Base-by-base conservation (phyloP, 2,888 invertebrate species). In the Seira musarum region DNA sequence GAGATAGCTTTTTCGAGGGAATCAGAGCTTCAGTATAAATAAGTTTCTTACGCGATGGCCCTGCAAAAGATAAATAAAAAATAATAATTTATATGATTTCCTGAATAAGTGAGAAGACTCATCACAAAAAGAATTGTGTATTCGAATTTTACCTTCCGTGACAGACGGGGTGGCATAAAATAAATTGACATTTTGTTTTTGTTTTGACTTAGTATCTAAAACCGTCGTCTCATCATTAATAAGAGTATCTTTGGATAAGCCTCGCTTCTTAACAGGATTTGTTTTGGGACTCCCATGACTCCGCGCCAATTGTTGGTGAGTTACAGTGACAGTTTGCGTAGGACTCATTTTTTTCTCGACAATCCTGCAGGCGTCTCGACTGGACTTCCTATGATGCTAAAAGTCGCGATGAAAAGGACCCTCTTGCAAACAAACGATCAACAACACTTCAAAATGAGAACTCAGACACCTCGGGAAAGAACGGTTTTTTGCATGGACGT, bases 301-400 rank as follows among this genome's bases (percentile, higher is more conserved):
- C n/a, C 83, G 25, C 10, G 68, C 65, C 2, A 53, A n/a, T 2
- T 67, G 22, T 2, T 3, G 46, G 19, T n/a, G n/a, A n/a, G n/a
- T n/a, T n/a, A n/a, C n/a, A 30, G 67, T 67, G 21, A 19, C 19
- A 1, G 49, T 67, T 46, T 67, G 67, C 19, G 49, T 40, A 13
- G 69, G 57, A 60, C 70, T 70, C 70, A 70, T 70, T 35, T 70
- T 70, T n/a, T n/a, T n/a, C n/a, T 30, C 30, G 30, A 5, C 30
- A 30, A 30, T 30, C 2, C 30, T 30, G 30, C 8, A 2, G 30
- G 30, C 30, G 30, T 30, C 30, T 5, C 30, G 30, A 8, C 30
- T 5, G 30, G 30, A 30, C 30, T 30, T 30, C 30, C 30, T 30
- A 5, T 8, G 8, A n/a, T n/a, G 30, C 30, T 5, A 30, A 5